Base-by-base conservation (phyloP, 2,113 vertebrate genomes). In the Oryzias celebensis region DNA sequence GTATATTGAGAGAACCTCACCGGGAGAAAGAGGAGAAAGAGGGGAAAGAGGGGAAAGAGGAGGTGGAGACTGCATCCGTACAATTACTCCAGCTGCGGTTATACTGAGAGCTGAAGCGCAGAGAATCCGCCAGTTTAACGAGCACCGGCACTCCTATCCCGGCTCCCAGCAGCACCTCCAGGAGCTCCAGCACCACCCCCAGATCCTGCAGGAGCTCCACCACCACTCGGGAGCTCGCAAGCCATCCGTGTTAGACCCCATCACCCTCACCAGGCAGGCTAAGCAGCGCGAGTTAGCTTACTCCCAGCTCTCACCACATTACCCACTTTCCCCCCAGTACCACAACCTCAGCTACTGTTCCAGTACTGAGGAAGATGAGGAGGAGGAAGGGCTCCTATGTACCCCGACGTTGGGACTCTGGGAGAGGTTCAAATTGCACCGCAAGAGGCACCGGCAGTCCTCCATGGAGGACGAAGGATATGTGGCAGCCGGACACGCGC, bases 111-210 rank as follows among this genome's bases (percentile, higher is more conserved):
- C 96, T 0, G 96, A 99, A 85, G 96, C 95, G 0, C 95, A 98
- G 90, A 93, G 95, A 84, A 93, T 95, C 76, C 94, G 95, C 14
- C 95, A 93, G 83, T 96, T 94, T 65, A 94, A 92, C 0, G 96
- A 98, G 67, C 97, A 99, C 81, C 94, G 96, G 62, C 97, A 99
- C 91, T 98, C 97, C 0, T 98, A 96, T 63, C 96, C 97, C 0
- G 95, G 95, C 70, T 91, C 94, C 1, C 94, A 94, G 78, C 92
- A 94, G 68, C 83, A 90, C 58, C 86, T 89, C 49, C 88, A 88
- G 59, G 88, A 90, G 8, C 65, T 87, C 61, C 89, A 92, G 76
- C 88, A 90, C 58, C 80, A 89, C 6, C 89, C 90, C 0, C 88
- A 88, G 78, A 81, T 84, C 54, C 20, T 87, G 20, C 88, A 88